These are phyloP conservation scores for Chrosomus eos DNA, from an alignment of 2,797 vertebrate species.

Conservation along the genomic window DNA sequence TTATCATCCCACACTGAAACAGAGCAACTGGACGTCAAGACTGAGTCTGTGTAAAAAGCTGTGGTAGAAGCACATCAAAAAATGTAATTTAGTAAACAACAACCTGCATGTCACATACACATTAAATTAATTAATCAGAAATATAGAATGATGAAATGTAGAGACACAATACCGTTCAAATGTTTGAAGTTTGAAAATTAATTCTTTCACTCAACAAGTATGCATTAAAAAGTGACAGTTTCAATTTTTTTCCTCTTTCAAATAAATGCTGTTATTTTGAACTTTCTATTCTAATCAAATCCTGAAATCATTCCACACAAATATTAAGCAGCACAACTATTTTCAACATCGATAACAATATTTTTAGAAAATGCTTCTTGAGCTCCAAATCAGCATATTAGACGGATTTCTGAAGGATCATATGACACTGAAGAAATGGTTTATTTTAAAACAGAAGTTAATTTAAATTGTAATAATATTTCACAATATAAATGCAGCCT, in stretches of 20 bases:
- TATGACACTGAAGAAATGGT: no score
- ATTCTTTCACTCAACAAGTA: neutral
- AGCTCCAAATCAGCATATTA: no score
- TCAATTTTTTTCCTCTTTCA: no score
- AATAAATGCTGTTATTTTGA: neutral
- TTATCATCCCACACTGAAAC: conserved; percentile 13
- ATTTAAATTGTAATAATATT: neutral
- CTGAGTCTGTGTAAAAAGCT: conserved; percentile 1
- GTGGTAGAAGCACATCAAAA: neutral
- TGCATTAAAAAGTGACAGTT: neutral
- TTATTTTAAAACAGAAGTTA: no score
- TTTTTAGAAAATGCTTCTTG: no score
- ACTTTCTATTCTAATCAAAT: no score
- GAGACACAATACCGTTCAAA: neutral
- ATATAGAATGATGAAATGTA: neutral
- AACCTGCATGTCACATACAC: neutral
- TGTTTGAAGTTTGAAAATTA: neutral
- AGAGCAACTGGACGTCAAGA: neutral
- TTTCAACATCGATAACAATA: no score
- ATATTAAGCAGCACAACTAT: no score
- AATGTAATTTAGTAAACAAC: neutral
- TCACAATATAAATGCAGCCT: neutral
- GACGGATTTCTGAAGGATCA: no score
- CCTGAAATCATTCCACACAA: neutral
- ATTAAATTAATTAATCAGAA: neutral